A percentile compares a stretch with the other conserved stretches of the same genome.
phyloP scores from a whole-genome alignment of 2,888 invertebrate genomes.

The Metacarcinus magister region DNA sequence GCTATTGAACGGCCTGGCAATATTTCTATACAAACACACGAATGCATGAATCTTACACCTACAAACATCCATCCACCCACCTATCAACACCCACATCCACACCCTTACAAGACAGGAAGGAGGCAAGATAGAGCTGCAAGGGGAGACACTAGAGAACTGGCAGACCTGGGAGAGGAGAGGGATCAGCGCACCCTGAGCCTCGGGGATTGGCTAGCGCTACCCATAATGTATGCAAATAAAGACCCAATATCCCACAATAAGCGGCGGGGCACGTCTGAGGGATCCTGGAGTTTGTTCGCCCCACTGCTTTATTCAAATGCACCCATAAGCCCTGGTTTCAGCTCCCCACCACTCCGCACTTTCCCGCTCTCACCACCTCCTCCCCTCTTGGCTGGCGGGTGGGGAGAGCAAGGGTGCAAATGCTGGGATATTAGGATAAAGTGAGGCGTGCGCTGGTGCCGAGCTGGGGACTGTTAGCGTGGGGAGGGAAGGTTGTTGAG shows the following conservation, averaged over 20 bases:
- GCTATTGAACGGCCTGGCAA: neutral
- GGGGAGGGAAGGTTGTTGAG: neutral
- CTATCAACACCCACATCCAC: neutral
- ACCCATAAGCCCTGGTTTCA: constrained; percentile 66
- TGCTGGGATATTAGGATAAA: constrained; percentile 51
- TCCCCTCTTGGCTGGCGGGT: neutral
- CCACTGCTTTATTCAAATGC: constrained; percentile 77
- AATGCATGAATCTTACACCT: neutral
- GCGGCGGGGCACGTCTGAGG: constrained; percentile 74
- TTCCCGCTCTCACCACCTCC: neutral
- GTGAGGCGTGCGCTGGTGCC: constrained; percentile 51
- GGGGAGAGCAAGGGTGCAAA: constrained; percentile 59
- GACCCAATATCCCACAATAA: constrained; percentile 77
- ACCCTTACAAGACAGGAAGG: neutral
- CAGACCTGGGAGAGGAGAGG: constrained; percentile 33
- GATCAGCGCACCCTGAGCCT: constrained; percentile 71
- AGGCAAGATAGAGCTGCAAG: neutral
- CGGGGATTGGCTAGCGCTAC: constrained; percentile 79
- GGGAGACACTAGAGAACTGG: neutral
- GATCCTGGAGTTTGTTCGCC: constrained; percentile 69
- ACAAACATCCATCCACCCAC: neutral
- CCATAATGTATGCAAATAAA: constrained; percentile 82
- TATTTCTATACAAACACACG: neutral
- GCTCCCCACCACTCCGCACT: neutral
- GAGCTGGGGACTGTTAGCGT: constrained; percentile 15